A percentile compares a stretch with the other conserved stretches of the same genome.
Evolutionary conservation across 2,113 vertebrate genomes (phyloP).

Genomic region (Eptesicus fuscus): DNA sequence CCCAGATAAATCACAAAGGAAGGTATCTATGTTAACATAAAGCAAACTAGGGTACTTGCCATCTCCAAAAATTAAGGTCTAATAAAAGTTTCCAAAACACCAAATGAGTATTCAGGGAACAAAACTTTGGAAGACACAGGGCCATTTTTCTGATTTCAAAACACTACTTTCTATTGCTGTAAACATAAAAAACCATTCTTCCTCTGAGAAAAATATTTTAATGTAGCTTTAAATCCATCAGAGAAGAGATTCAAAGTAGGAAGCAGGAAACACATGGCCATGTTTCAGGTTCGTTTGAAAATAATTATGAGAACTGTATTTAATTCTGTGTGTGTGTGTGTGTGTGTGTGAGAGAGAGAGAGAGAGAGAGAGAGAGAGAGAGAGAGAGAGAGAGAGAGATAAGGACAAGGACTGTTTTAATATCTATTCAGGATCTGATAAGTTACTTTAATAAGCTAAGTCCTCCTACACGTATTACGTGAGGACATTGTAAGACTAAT

Average conservation of each 20-base stretch:
- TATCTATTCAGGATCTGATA: not conserved
- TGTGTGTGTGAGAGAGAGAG: not conserved
- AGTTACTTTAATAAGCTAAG: not conserved
- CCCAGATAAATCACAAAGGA: not conserved
- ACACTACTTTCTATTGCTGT: not conserved
- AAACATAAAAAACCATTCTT: not conserved
- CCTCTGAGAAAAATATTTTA: not conserved
- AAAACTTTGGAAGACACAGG: not conserved
- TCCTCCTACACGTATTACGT: not conserved
- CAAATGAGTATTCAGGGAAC: not conserved
- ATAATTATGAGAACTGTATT: not conserved
- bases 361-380: too few relatives aligned
- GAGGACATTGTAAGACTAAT: not conserved
- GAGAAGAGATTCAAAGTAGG: not conserved
- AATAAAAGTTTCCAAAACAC: not conserved
- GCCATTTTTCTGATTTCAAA: not conserved
- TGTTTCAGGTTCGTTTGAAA: not conserved
- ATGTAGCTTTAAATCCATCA: not conserved
- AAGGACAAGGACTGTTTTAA: not conserved
- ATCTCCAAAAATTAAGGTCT: not conserved
- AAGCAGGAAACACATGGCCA: not conserved
- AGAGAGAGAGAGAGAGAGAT: too few relatives aligned
- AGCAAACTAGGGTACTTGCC: not conserved
- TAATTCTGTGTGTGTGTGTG: not conserved
- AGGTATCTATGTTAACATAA: not conserved